Evolutionary conservation across 2,888 invertebrate species (phyloP).

Genomic region (Ypsolopha scabrella): DNA sequence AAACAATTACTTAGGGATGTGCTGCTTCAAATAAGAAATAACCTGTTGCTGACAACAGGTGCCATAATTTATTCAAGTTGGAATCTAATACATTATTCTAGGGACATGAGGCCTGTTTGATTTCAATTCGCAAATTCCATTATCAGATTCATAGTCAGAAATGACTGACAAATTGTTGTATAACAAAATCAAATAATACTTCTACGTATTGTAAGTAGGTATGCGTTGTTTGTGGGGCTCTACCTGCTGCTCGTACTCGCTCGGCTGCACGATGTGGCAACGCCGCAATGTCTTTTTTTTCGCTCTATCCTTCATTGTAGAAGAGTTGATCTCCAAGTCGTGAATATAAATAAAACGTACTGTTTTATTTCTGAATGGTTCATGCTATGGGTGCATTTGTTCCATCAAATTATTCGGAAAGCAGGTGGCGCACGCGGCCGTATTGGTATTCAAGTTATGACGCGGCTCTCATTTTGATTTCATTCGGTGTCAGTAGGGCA

Average conservation of each 20-base stretch:
- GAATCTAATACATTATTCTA: constrained; percentile 6
- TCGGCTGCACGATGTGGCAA: constrained; percentile 63
- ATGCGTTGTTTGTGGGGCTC: constrained; percentile 22
- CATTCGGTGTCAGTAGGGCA: constrained; percentile 58
- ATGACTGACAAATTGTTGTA: constrained; percentile 48
- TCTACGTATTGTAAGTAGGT: constrained; percentile 3
- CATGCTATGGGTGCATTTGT: not conserved
- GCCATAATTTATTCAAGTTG: constrained; percentile 1
- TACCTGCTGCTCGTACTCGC: constrained; percentile 38
- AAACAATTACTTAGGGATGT: not conserved
- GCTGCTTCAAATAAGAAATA: constrained; percentile 1
- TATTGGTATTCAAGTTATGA: constrained; percentile 35
- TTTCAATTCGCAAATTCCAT: constrained; percentile 7
- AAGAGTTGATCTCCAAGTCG: not conserved
- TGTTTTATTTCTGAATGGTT: too few relatives aligned
- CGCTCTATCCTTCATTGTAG: constrained; percentile 41
- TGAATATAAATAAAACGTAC: not conserved
- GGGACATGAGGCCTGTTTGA: constrained; percentile 48
- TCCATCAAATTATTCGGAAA: not conserved
- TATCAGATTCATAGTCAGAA: constrained; percentile 29
- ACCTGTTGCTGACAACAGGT: constrained; percentile 3
- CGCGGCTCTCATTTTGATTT: constrained; percentile 39
- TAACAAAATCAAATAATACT: constrained; percentile 45
- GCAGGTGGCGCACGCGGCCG: constrained; percentile 12
- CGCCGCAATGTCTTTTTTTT: constrained; percentile 60